Base-by-base conservation (phyloP, 2,797 vertebrate genomes). In the Gymnoscopelus microlampas region DNA sequence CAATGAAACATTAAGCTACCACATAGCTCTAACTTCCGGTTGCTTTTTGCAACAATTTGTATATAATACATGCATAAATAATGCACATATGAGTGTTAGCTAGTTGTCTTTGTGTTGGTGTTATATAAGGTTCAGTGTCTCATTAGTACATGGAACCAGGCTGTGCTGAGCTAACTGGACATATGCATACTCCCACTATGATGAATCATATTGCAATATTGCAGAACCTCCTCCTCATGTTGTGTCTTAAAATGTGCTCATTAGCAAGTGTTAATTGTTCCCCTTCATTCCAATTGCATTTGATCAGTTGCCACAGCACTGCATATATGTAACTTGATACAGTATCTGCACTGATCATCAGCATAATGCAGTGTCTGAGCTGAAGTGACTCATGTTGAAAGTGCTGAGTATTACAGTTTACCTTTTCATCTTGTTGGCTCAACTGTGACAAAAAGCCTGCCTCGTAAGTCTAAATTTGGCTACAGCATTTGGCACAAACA, bases 321-420 rank as follows among this genome's bases (percentile, higher is more conserved):
- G 35, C 3, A 50, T 0, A 15, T 19, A 44, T 53, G 77, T 70
- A 66, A 80, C 74, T 49, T 57, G 68, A 87, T 68, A 68, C 7
- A 14, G 15, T 10, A 15, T 54, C 23, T 10, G 23, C n/a, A 24
- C 10, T 15, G 48, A 44, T 69, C 58, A 56, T 80, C 71, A 66
- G 79, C 74, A 71, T 61, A 62, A 74, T 63, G 71, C 70, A 50
- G 61, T 64, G 67, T 79, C 53, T 32, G 74, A 75, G 74, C 35
- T 49, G 78, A 75, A 74, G 66, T 74, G 82, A 88, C 70, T 84
- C 82, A 81, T 80, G 71, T 63, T 47, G 78, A 82, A 80, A 80
- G 53, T 26, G 66, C 82, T 74, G 77, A 87, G 80, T 47, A 61
- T 66, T 15, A 19, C 70, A 47, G 60, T 74, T 74, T 60, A 80